Evolutionary conservation across 2,888 invertebrate species (phyloP).

Genomic region (Polietes domitor): DNA sequence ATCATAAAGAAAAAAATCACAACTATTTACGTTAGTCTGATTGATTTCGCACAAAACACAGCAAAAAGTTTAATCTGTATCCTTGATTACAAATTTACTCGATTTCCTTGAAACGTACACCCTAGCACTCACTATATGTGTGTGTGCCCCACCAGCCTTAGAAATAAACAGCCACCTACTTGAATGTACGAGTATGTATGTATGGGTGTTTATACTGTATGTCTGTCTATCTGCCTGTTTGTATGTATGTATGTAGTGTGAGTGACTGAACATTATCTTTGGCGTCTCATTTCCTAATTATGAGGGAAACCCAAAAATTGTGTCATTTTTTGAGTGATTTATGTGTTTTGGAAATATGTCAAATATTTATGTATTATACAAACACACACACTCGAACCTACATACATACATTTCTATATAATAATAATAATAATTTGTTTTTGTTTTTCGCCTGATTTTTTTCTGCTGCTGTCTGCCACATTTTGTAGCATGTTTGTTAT

Average conservation of each 20-base stretch:
- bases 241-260: background rate
- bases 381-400: constrained; percentile 27
- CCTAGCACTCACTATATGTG: background rate
- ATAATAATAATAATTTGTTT: constrained; percentile 24
- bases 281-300: constrained; percentile 78
- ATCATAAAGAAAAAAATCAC: no score
- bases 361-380: constrained; percentile 71
- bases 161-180: background rate
- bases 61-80: no score
- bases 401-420: constrained; percentile 17
- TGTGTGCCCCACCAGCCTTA: background rate
- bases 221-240: background rate
- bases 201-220: background rate
- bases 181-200: background rate
- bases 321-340: constrained; percentile 80
- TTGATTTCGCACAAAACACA: no score
- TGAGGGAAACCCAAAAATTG: constrained; percentile 79
- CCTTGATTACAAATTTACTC: background rate
- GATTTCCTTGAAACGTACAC: background rate
- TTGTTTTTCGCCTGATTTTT: background rate
- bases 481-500: constrained; percentile 22
- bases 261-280: constrained; percentile 52
- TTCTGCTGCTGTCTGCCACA: constrained; percentile 47
- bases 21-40: no score
- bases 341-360: constrained; percentile 80